A percentile compares a stretch with the other conserved stretches of the same genome.
These are phyloP conservation scores for Lagodon rhomboides DNA, from an alignment of 2,797 vertebrate genomes.

Conservation along the genomic window DNA sequence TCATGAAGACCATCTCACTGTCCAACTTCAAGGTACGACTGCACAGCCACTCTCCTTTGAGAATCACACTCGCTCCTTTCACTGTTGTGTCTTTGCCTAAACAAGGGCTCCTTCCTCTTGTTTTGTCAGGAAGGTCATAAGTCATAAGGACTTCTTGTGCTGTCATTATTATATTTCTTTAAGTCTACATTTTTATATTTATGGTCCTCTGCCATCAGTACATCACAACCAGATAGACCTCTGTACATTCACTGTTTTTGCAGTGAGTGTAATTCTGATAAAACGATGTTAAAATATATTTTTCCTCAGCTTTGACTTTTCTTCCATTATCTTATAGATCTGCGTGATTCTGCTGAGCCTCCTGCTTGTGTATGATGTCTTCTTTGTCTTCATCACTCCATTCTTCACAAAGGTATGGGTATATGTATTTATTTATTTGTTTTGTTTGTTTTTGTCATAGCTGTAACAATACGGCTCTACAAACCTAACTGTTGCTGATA, in stretches of 20 bases:
- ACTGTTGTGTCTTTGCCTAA: not conserved
- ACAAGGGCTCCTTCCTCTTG: not conserved
- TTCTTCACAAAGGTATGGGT: slow-evolving; percentile 88
- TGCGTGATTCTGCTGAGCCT: slow-evolving; percentile 96
- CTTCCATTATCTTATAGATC: slow-evolving; percentile 82
- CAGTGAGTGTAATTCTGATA: not conserved
- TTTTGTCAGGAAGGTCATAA: not conserved
- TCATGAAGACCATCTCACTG: slow-evolving; percentile 95
- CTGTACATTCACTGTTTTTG: not conserved
- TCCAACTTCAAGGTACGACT: slow-evolving; percentile 94
- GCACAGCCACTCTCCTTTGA: not conserved
- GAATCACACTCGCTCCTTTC: not conserved
- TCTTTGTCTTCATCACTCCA: slow-evolving; percentile 99
- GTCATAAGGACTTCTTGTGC: not conserved
- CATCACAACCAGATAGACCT: not conserved
- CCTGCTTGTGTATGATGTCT: slow-evolving; percentile 96
- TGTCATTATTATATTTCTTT: not conserved
- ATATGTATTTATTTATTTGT: not conserved
- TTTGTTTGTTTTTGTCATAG: not conserved
- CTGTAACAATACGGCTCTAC: not conserved
- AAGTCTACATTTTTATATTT: not conserved
- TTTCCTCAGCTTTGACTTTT: not conserved
- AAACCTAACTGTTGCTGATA: not conserved
- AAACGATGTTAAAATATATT: not conserved
- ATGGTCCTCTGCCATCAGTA: not conserved